A percentile compares a stretch with the other conserved stretches of the same genome.
Evolutionary conservation across 2,113 vertebrate genomes (phyloP).

Genomic region (Theristicus caerulescens): DNA sequence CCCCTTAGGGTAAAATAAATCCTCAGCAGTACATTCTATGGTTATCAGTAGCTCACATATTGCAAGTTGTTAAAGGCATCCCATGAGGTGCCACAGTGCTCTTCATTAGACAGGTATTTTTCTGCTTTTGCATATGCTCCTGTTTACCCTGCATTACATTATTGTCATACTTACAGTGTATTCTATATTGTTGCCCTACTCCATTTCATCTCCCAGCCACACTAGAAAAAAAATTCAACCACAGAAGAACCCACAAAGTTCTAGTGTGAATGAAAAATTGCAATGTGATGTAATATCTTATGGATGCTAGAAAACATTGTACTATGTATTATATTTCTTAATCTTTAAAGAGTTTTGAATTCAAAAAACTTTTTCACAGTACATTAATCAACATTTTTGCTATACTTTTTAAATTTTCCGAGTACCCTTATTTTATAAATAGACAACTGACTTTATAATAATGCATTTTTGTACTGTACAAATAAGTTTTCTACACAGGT

Average conservation of each 20-base stretch:
- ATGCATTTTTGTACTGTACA: background rate
- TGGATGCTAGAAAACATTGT: background rate
- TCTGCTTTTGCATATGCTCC: background rate
- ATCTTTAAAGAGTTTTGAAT: background rate
- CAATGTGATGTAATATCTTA: background rate
- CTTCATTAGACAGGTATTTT: background rate
- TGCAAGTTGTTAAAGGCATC: background rate
- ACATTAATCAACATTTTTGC: background rate
- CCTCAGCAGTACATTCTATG: background rate
- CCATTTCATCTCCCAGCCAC: background rate
- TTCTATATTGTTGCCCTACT: background rate
- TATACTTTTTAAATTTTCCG: background rate
- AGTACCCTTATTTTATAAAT: background rate
- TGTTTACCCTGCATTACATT: background rate
- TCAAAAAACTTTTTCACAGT: background rate
- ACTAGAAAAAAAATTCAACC: background rate
- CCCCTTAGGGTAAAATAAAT: background rate
- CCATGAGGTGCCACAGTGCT: background rate
- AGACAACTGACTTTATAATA: background rate
- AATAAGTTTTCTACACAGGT: background rate
- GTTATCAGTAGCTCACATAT: background rate
- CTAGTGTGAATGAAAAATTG: background rate
- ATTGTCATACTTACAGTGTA: background rate
- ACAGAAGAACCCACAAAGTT: background rate
- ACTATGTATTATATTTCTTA: background rate